These are phyloP conservation scores for Anolis apletophallus DNA, from an alignment of 2,797 vertebrate species.

Conservation along the genomic window DNA sequence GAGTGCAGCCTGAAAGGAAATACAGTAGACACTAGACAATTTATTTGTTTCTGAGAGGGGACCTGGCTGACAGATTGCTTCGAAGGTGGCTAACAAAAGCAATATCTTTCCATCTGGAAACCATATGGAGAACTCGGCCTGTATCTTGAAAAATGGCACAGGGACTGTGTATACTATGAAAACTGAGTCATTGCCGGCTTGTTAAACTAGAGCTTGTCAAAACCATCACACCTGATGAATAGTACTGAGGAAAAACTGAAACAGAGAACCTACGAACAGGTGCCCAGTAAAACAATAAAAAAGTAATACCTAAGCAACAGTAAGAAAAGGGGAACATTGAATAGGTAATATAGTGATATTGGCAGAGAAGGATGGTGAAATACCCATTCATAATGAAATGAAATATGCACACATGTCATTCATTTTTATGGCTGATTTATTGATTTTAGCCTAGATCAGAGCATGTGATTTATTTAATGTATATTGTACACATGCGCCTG, in stretches of 20 bases:
- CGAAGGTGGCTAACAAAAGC: conserved; percentile 75
- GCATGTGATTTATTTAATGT: neutral
- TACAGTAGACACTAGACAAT: conserved; percentile 77
- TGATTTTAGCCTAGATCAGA: neutral
- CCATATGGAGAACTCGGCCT: conserved; percentile 60
- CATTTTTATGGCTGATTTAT: neutral
- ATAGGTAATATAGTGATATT: neutral
- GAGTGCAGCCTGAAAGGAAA: conserved; percentile 74
- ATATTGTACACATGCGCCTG: neutral
- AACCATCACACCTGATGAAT: conserved; percentile 35
- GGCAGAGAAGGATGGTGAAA: rapidly evolving
- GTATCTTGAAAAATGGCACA: conserved; percentile 36
- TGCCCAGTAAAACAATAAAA: neutral
- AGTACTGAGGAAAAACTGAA: neutral
- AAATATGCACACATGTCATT: neutral
- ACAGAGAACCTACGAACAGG: neutral
- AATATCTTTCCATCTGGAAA: conserved; percentile 75
- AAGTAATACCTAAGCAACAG: rapidly evolving
- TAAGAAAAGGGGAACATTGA: rapidly evolving
- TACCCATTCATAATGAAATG: neutral
- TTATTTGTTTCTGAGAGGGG: conserved; percentile 75
- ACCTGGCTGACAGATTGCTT: conserved; percentile 67
- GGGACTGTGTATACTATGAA: neutral
- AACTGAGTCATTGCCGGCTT: conserved; percentile 20
- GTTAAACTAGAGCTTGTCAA: conserved; percentile 37